Evolutionary conservation across 92 coral and sea anemone genomes (phyloP).

Genomic region (Porites rus): DNA sequence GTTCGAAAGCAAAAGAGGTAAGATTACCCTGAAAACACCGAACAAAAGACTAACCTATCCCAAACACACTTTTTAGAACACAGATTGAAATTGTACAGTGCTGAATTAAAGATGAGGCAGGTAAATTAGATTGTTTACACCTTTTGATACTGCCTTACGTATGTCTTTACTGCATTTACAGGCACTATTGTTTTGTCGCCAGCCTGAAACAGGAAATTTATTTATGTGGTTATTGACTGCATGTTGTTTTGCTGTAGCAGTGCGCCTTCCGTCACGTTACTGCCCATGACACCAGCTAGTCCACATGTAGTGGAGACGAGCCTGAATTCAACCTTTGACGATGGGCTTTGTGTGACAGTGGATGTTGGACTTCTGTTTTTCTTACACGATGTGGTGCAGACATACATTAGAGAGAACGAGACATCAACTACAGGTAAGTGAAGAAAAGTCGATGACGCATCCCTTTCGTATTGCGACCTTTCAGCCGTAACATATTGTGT

Average conservation of each 20-base stretch:
- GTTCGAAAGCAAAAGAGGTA: constrained; percentile 54
- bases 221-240: not conserved
- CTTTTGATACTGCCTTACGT: too few relatives aligned
- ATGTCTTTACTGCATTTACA: too few relatives aligned
- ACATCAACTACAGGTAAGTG: constrained; percentile 73
- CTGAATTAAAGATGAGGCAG: too few relatives aligned
- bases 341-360: constrained; percentile 97
- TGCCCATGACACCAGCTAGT: constrained; percentile 82
- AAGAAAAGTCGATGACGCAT: not conserved
- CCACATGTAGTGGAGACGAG: constrained; percentile 98
- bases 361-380: constrained; percentile 97
- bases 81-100: too few relatives aligned
- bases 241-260: not conserved
- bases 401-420: constrained; percentile 96
- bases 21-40: not conserved
- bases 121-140: too few relatives aligned
- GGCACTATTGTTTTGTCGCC: too few relatives aligned
- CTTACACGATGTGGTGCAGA: constrained; percentile 95
- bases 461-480: not conserved
- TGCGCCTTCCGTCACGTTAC: constrained; percentile 8
- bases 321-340: constrained; percentile 89
- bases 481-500: too few relatives aligned
- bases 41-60: too few relatives aligned
- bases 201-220: too few relatives aligned
- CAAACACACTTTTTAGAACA: too few relatives aligned